These are phyloP conservation scores for Callipepla squamata DNA, from an alignment of 2,113 vertebrate species.

Conservation along the genomic window DNA sequence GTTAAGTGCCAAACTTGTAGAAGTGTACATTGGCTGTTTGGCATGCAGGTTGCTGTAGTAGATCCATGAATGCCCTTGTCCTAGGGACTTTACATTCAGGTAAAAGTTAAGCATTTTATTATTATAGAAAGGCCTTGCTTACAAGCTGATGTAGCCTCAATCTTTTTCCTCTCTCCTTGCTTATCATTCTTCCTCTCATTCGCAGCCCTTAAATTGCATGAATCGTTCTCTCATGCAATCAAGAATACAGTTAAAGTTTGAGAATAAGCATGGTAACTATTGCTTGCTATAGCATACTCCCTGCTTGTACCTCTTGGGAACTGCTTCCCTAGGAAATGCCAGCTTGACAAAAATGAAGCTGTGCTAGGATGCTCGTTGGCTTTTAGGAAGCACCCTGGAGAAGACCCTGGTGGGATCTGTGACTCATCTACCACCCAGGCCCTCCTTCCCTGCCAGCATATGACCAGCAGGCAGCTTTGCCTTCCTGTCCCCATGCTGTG, in stretches of 20 bases:
- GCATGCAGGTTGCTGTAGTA: neutral
- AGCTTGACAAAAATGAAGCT: neutral
- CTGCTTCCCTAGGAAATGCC: neutral
- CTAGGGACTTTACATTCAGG: constrained; percentile 8
- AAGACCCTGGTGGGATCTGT: neutral
- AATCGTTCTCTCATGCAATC: fast-evolving
- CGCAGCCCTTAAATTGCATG: neutral
- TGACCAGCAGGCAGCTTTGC: neutral
- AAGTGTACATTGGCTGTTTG: neutral
- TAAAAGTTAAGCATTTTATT: neutral
- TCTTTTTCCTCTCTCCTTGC: neutral
- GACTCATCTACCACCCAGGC: neutral
- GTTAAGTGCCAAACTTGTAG: neutral
- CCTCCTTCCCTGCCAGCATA: neutral
- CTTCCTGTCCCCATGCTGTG: neutral
- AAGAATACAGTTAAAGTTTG: neutral
- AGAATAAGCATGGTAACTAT: neutral
- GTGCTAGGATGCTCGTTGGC: neutral
- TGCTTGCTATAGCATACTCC: neutral
- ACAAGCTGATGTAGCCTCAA: neutral
- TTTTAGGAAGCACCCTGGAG: neutral
- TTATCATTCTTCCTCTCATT: neutral
- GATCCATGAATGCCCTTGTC: neutral
- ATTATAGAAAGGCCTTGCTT: neutral
- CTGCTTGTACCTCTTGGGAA: fast-evolving